Percentiles rank a stretch among this genome's conserved stretches.
phyloP scores from a whole-genome alignment of 2,113 vertebrate species.

The Elephas maximus region DNA sequence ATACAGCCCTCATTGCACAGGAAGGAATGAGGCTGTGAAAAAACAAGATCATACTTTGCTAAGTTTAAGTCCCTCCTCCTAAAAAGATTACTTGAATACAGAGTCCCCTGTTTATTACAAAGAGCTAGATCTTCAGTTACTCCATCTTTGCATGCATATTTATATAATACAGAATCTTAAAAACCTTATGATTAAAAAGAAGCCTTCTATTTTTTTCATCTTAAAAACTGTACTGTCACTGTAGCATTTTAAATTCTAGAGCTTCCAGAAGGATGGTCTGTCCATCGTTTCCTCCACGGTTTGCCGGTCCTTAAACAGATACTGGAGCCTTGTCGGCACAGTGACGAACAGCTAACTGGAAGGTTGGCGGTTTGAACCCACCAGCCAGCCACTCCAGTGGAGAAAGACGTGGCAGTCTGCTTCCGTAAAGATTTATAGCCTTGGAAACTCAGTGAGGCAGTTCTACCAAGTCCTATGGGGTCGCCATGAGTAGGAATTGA shows the following conservation, averaged over 20 bases:
- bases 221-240: constrained; percentile 19
- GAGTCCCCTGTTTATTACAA: constrained; percentile 26
- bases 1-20: background rate
- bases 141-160: constrained; percentile 51
- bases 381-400: background rate
- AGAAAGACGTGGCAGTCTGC: background rate
- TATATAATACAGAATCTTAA: constrained; percentile 56
- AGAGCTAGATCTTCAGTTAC: constrained; percentile 38
- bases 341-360: background rate
- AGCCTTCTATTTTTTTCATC: constrained; percentile 1
- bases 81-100: background rate
- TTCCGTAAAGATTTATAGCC: background rate
- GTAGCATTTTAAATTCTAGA: constrained; percentile 66
- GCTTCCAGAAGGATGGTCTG: constrained; percentile 34
- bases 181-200: constrained; percentile 52
- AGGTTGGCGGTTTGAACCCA: background rate
- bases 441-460: background rate
- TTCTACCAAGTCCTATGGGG: background rate
- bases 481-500: background rate
- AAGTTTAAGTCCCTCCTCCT: background rate
- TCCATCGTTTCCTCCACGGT: constrained; percentile 59
- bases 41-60: constrained; percentile 1
- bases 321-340: background rate
- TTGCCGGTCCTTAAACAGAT: constrained; percentile 64
- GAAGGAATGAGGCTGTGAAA: background rate